Percentiles rank a stretch among this genome's conserved stretches.
These are phyloP conservation scores for Probaryconus sp. DNA, from an alignment of 1,140 invertebrate species.

Conservation along the genomic window DNA sequence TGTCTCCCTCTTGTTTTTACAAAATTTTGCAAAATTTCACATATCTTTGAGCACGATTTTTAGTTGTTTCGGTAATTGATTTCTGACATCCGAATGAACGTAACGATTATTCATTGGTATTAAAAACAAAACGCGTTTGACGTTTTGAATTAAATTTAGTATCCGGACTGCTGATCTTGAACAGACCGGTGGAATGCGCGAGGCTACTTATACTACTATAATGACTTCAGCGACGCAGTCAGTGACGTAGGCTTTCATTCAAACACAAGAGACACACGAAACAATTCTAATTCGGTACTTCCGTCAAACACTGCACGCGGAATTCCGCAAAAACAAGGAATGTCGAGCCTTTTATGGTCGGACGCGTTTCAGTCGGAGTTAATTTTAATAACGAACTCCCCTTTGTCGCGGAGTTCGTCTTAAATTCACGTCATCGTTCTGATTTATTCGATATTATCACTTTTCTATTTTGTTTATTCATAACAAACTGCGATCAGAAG, in stretches of 20 bases:
- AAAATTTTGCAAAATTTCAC: no score
- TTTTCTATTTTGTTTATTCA: no score
- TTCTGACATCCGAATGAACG: no score
- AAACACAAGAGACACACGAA: constrained; percentile 59
- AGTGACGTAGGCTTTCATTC: constrained; percentile 64
- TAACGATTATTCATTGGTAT: constrained; percentile 17
- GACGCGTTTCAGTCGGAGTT: background rate
- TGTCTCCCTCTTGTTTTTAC: no score
- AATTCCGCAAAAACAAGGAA: constrained; percentile 10
- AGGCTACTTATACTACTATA: constrained; percentile 55
- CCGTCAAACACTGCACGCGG: constrained; percentile 44
- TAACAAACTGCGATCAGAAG: no score
- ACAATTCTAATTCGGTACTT: constrained; percentile 64
- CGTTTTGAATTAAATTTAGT: constrained; percentile 27
- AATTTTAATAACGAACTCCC: constrained; percentile 1
- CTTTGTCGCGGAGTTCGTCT: constrained; percentile 8
- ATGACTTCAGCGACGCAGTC: constrained; percentile 20
- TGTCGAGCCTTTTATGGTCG: constrained; percentile 42
- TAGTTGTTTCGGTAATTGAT: no score
- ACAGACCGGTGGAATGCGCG: constrained; percentile 19
- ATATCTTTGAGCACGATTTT: no score
- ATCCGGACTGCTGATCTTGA: constrained; percentile 16
- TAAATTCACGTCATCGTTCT: background rate
- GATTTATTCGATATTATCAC: no score
- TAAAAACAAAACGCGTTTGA: background rate